A percentile compares a stretch with the other conserved stretches of the same genome.
phyloP scores from a whole-genome alignment of 2,797 vertebrate species.

The Rhinophrynus dorsalis region DNA sequence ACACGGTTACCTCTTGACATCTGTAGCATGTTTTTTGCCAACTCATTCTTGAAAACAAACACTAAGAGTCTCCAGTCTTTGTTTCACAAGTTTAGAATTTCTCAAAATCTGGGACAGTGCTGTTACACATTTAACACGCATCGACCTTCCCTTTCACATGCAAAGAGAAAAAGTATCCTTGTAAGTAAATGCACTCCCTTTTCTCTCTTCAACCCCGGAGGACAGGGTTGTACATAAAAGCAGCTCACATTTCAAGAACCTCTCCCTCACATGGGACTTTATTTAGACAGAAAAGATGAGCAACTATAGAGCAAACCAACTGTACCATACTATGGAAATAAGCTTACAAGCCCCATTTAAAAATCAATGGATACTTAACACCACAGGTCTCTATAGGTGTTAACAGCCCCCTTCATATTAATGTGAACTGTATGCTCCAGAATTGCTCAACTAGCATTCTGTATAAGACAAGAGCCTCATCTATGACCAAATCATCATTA shows the following conservation, averaged over 20 bases:
- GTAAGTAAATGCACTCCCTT: background rate
- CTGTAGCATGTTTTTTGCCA: background rate
- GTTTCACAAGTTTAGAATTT: constrained; percentile 22
- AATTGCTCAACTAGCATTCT: too few relatives aligned
- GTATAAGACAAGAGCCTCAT: too few relatives aligned
- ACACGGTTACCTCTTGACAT: constrained; percentile 10
- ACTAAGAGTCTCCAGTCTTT: background rate
- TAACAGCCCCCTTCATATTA: too few relatives aligned
- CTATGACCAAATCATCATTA: too few relatives aligned
- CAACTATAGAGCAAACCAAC: too few relatives aligned
- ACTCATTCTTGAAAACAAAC: background rate
- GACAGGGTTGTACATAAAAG: constrained; percentile 8
- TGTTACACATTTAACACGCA: background rate
- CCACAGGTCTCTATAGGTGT: too few relatives aligned
- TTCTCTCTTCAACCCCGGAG: constrained; percentile 10
- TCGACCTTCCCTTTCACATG: constrained; percentile 5
- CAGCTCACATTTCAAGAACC: background rate
- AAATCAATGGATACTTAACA: too few relatives aligned
- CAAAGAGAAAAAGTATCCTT: background rate
- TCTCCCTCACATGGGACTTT: too few relatives aligned
- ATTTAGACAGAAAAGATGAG: too few relatives aligned
- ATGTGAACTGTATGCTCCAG: too few relatives aligned
- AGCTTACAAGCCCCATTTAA: too few relatives aligned
- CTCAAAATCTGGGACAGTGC: constrained; percentile 8
- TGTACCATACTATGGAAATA: too few relatives aligned